phyloP scores from a whole-genome alignment of 2,113 vertebrate species.

The Elephas maximus region DNA sequence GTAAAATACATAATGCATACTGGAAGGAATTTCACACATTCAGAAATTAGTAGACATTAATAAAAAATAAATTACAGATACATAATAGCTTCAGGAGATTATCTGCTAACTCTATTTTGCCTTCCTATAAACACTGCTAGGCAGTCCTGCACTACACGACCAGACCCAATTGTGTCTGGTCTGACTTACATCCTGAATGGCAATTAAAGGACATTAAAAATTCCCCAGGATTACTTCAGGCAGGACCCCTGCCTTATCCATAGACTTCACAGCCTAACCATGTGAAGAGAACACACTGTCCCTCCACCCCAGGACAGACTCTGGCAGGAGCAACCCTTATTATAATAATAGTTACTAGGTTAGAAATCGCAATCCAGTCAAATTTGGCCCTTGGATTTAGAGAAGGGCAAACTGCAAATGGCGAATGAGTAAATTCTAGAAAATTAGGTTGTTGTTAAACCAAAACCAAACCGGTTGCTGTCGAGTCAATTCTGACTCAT shows the following conservation, averaged over 20 bases:
- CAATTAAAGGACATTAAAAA: constrained; percentile 84
- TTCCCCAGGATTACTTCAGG: constrained; percentile 77
- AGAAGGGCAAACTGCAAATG: constrained; percentile 36
- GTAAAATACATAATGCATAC: background rate
- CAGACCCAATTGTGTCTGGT: constrained; percentile 79
- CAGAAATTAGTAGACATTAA: constrained; percentile 54
- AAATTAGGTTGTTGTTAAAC: background rate
- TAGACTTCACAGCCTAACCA: constrained; percentile 28
- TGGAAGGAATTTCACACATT: constrained; percentile 52
- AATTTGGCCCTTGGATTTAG: constrained; percentile 54
- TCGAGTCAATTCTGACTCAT: background rate
- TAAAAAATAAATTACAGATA: constrained; percentile 44
- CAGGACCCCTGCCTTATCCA: constrained; percentile 76
- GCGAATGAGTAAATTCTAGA: background rate
- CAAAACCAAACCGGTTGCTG: background rate
- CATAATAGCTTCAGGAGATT: constrained; percentile 33
- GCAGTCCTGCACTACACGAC: constrained; percentile 59
- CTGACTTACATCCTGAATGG: constrained; percentile 81
- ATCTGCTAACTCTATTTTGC: constrained; percentile 58
- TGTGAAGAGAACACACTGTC: constrained; percentile 34
- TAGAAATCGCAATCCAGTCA: constrained; percentile 61
- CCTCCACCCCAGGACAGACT: constrained; percentile 30
- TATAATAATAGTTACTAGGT: constrained; percentile 14
- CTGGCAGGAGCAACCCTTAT: background rate
- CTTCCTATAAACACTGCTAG: constrained; percentile 61